Conservation (phyloP, 1,140 invertebrate species). For the Nasonia giraulti region DNA sequence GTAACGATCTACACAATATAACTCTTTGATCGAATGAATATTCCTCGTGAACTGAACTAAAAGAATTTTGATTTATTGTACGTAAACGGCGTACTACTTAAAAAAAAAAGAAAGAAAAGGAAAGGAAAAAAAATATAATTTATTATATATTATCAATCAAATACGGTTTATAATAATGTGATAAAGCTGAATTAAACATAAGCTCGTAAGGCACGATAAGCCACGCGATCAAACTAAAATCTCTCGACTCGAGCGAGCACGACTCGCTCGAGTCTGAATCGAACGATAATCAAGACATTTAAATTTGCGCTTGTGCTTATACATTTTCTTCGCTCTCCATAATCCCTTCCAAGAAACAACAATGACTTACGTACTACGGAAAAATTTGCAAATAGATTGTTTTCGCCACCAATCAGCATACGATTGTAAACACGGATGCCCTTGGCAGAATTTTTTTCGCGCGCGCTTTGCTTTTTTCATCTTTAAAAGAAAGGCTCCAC, state of each 20-base stretch:
- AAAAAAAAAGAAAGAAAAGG: not conserved
- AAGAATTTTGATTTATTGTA: slow-evolving; percentile 21
- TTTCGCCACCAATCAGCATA: not conserved
- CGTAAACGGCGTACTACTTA: not conserved
- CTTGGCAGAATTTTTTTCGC: not conserved
- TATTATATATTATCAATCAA: not conserved
- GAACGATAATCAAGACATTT: slow-evolving; percentile 17
- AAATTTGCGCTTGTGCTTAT: slow-evolving; percentile 8
- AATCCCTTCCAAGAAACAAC: not conserved
- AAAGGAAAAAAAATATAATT: slow-evolving; percentile 18
- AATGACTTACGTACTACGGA: slow-evolving; percentile 2
- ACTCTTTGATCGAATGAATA: not conserved
- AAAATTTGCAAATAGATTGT: slow-evolving; percentile 2
- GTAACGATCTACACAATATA: slow-evolving; percentile 24
- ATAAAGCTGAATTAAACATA: not conserved
- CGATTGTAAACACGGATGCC: not conserved
- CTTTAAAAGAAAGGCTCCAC: slow-evolving; percentile 1
- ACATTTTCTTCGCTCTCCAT: not conserved
- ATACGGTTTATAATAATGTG: not conserved
- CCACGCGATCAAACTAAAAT: slow-evolving; percentile 34
- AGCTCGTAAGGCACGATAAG: slow-evolving; percentile 26
- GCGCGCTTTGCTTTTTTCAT: slow-evolving; percentile 8
- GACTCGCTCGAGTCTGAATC: slow-evolving; percentile 1
- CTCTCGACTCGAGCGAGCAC: slow-evolving; percentile 5
- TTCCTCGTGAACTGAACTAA: slow-evolving; percentile 31